Base-by-base conservation (phyloP, 2,113 vertebrate genomes). In the Lepisosteus oculatus region DNA sequence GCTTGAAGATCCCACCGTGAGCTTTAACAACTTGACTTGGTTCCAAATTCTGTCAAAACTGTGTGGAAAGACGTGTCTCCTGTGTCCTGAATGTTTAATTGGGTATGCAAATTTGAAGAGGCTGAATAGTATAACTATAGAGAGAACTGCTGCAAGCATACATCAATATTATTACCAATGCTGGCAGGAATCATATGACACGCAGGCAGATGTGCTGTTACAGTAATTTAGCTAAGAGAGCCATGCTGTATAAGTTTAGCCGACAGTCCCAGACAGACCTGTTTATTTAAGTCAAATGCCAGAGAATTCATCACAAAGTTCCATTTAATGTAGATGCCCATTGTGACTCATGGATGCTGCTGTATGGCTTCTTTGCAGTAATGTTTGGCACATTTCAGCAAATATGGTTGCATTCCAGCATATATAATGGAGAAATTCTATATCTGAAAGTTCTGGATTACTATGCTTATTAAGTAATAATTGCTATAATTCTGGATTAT, bases 161-260 rank as follows among this genome's bases (percentile, higher is more conserved):
- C 65, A 62, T 72, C 57, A 74, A 54, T 56, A 14, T 42, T 69
- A 43, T 69, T 14, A 61, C n/a, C 68, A 70, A 42, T n/a, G 64
- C 70, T 64, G 15, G 17, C n/a, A 64, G 44, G 65, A 43, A 69
- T 63, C 61, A 74, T 80, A 71, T 68, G 66, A 54, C 29, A 42
- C 65, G 74, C 70, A 78, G 72, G 76, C 74, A 79, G 67, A 73
- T 65, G 54, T 73, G 65, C 69, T 65, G 17, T 68, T 66, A 68
- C 59, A 71, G 74, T 71, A 78, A 82, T 77, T 51, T 71, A 82
- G 62, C 74, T 75, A 75, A 80, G 75, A 69, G 65, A 72, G 76
- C 64, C 43, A 72, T 55, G 54, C 69, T 72, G 70, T 59, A 64
- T 68, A 61, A 65, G 76, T 67, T 77, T 73, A 75, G 68, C 67